Base-by-base conservation (phyloP, 1,140 invertebrate genomes). In the Pogonomyrmex californicus region DNA sequence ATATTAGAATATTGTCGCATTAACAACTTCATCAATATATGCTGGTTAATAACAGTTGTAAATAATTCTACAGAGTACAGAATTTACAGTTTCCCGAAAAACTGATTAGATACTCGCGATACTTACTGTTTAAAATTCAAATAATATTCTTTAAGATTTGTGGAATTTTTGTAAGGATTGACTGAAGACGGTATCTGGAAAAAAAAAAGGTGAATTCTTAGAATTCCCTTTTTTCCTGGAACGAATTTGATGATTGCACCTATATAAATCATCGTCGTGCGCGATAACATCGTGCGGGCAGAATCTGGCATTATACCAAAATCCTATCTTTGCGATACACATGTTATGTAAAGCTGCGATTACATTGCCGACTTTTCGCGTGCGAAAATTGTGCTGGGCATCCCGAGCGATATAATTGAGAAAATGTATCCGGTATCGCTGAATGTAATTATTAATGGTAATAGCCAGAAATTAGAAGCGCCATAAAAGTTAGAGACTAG, bases 251-350 rank as follows among this genome's bases (percentile, higher is more conserved):
- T 14, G 79, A 82, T 82, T 58, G 51, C 41, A 51, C 62, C 47
- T 54, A 82, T 17, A 23, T 83, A 73, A 83, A 75, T 83, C 79
- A 60, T 83, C 68, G 54, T 71, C 23, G n/a, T 17, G 38, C 17
- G 41, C 41, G 79, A 73, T 83, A 83, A 49, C 41, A 83, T 75
- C 68, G 68, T 49, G 54, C 68, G 68, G 54, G 41, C 33, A 60
- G 68, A 30, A 47, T 83, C 54, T 83, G 79, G 79, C 79, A 4
- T 44, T 23, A 17, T 7, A 68, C 79, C 79, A 83, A n/a, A 38
- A 1, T 75, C n/a, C 56, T 75, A 60, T 75, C 41, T 60, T 83
- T 41, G 30, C 68, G 70, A 75, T 83, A 41, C 79, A 38, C 44
- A 49, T 60, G 54, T 54, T 83, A 71, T 41, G 41, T 54, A 75